Conservation (phyloP, 1,140 invertebrate genomes). For the Pogonomyrmex barbatus region DNA sequence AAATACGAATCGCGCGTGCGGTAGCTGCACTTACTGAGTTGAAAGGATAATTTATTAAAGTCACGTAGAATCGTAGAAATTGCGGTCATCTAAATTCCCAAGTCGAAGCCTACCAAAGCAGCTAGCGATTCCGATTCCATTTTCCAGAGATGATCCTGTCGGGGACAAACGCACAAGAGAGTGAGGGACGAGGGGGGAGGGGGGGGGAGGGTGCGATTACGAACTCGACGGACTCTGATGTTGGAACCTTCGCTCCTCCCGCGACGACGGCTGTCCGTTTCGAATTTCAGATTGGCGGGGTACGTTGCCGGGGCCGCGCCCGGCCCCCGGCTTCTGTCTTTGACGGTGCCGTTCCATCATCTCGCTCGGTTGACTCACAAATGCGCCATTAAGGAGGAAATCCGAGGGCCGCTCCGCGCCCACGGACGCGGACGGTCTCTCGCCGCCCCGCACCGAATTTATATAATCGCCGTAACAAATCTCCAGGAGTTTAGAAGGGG, state of each 20-base stretch:
- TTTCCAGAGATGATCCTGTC: neutral
- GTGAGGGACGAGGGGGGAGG: neutral
- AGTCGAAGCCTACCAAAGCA: neutral
- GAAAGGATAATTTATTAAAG: neutral
- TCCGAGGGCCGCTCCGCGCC: constrained; percentile 63
- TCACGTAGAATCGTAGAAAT: neutral
- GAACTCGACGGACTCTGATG: neutral
- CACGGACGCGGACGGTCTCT: constrained; percentile 41
- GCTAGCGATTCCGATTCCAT: neutral
- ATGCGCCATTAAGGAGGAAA: constrained; percentile 70
- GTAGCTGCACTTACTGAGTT: no score
- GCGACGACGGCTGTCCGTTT: constrained; percentile 63
- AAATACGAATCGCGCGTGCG: neutral
- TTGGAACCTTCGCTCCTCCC: constrained; percentile 21
- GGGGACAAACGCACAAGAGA: neutral
- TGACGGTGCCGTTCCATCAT: constrained; percentile 76
- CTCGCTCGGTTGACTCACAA: constrained; percentile 73
- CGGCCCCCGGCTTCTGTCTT: constrained; percentile 64
- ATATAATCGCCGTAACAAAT: constrained; percentile 75
- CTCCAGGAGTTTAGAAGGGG: constrained; percentile 33
- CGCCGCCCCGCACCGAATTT: constrained; percentile 61
- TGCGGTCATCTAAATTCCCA: neutral
- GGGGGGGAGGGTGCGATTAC: neutral
- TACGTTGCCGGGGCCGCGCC: neutral
- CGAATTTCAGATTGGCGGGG: constrained; percentile 71